These are phyloP conservation scores for Taurulus bubalis DNA, from an alignment of 2,113 vertebrate genomes.

Conservation along the genomic window DNA sequence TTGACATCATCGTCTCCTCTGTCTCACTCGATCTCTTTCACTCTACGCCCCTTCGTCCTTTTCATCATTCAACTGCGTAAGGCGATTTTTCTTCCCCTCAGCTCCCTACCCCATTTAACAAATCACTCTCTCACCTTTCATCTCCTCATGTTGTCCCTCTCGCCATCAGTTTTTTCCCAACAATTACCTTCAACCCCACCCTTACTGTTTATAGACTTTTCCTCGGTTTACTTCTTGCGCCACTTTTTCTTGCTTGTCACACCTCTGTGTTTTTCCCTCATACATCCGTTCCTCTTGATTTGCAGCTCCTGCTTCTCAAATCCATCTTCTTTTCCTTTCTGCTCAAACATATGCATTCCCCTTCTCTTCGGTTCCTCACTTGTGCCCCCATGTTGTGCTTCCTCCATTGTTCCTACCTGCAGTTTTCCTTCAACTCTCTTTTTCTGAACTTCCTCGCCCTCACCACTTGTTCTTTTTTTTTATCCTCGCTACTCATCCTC, in stretches of 20 bases:
- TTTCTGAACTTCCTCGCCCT: constrained; percentile 10
- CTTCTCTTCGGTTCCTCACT: background rate
- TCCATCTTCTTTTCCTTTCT: constrained; percentile 8
- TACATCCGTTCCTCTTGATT: background rate
- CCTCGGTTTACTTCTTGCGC: constrained; percentile 5
- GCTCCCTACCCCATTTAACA: constrained; percentile 25
- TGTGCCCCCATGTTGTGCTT: background rate
- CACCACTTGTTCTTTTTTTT: constrained; percentile 24
- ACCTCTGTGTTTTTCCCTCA: constrained; percentile 20
- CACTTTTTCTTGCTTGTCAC: background rate
- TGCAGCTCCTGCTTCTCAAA: constrained; percentile 6
- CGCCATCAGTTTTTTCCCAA: constrained; percentile 29
- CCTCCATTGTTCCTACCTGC: background rate
- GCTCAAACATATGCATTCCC: background rate
- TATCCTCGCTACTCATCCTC: constrained; percentile 1
- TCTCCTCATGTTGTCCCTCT: constrained; percentile 29
- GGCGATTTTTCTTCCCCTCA: constrained; percentile 47
- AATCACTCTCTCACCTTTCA: constrained; percentile 41
- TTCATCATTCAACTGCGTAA: constrained; percentile 36
- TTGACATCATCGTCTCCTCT: constrained; percentile 66
- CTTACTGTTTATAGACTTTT: constrained; percentile 29
- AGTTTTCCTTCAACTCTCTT: background rate
- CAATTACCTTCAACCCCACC: constrained; percentile 16
- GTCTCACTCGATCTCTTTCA: constrained; percentile 51
- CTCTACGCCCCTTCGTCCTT: constrained; percentile 27